Conservation (phyloP, 2,113 vertebrate species). For the Actenoides lindsayi region DNA sequence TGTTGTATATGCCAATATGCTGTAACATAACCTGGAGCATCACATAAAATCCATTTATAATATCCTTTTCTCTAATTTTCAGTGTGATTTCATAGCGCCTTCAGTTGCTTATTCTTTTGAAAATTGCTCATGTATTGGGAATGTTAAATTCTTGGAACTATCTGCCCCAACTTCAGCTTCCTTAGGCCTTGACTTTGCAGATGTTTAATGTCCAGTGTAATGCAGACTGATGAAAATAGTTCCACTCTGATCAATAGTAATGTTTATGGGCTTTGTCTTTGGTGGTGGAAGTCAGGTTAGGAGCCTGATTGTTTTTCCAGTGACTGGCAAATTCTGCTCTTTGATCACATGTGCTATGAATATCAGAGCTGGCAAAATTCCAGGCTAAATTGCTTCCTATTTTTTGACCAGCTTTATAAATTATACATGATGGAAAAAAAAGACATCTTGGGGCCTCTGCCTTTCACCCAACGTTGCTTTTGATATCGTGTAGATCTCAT, state of each 20-base stretch:
- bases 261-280: neutral
- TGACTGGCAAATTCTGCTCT: constrained; percentile 33
- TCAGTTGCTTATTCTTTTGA: neutral
- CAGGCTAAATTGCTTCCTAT: neutral
- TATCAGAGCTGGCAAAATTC: neutral
- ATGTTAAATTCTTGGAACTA: neutral
- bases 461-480: neutral
- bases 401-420: constrained; percentile 17
- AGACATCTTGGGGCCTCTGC: neutral
- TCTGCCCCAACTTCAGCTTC: neutral
- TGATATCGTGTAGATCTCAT: neutral
- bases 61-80: neutral
- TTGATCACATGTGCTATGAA: constrained; percentile 1
- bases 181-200: neutral
- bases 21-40: neutral
- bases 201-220: neutral
- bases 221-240: neutral
- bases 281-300: neutral
- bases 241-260: neutral
- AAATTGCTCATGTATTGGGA: neutral
- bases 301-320: neutral
- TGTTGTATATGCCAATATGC: constrained; percentile 17
- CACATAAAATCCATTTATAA: neutral
- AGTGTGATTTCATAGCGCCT: neutral
- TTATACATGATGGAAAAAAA: neutral